These are phyloP conservation scores for Diabrotica undecimpunctata DNA, from an alignment of 1,140 invertebrate genomes.

Conservation along the genomic window DNA sequence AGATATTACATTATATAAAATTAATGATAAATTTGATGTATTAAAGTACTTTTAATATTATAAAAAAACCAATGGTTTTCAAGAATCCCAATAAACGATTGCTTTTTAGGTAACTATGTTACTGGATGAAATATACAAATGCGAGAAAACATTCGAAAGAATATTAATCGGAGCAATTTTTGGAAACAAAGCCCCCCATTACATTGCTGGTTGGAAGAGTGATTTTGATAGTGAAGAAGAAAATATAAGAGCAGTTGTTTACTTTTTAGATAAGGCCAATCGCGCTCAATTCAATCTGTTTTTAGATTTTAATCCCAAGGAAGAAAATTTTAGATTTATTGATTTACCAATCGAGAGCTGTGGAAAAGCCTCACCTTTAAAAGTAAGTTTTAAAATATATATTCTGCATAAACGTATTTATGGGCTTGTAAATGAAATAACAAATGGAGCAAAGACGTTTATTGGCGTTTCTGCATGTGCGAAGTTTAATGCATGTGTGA, in stretches of 20 bases:
- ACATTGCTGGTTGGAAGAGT: conserved; percentile 76
- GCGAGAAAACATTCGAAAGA: conserved; percentile 76
- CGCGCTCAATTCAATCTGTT: conserved; percentile 55
- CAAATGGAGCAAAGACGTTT: too few relatives aligned
- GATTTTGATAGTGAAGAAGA: conserved; percentile 74
- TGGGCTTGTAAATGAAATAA: too few relatives aligned
- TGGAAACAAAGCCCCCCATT: conserved; percentile 70
- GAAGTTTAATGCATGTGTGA: too few relatives aligned
- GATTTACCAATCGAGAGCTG: conserved; percentile 77
- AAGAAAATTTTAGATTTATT: conserved; percentile 56
- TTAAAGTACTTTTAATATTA: too few relatives aligned
- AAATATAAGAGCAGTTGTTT: conserved; percentile 68
- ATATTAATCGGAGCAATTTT: conserved; percentile 75
- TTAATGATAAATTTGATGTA: too few relatives aligned
- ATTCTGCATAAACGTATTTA: too few relatives aligned
- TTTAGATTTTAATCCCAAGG: conserved; percentile 6
- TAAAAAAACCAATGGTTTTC: too few relatives aligned
- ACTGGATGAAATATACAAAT: conserved; percentile 68
- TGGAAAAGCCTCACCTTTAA: conserved; percentile 61
- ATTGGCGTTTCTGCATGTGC: too few relatives aligned
- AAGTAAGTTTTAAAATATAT: conserved; percentile 46
- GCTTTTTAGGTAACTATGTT: background rate
- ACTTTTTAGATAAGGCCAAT: conserved; percentile 71
- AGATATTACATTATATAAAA: too few relatives aligned
- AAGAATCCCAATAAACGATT: too few relatives aligned